Evolutionary conservation across 2,888 invertebrate species (phyloP).

Genomic region (Tenthredo mesomela): DNA sequence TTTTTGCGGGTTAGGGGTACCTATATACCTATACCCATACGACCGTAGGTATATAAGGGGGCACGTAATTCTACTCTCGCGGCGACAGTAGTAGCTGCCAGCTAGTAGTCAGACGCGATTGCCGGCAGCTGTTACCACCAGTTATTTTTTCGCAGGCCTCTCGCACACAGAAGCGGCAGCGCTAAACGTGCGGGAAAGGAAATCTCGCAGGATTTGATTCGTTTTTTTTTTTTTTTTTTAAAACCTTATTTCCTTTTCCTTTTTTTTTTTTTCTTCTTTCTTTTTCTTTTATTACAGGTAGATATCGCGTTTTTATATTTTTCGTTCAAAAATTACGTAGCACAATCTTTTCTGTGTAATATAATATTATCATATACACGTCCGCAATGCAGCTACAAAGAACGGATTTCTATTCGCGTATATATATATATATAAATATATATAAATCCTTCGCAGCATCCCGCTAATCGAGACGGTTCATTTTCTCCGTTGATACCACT

Average conservation of each 20-base stretch:
- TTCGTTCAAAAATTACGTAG: background rate
- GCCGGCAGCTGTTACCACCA: conserved; percentile 67
- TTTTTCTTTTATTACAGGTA: background rate
- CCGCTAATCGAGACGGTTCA: conserved; percentile 19
- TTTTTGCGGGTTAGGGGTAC: too few species aligned
- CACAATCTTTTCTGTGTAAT: too few species aligned
- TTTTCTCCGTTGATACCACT: conserved; percentile 34
- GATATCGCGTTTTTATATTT: background rate
- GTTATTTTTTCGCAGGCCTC: conserved; percentile 62
- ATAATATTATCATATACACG: too few species aligned
- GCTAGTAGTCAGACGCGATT: conserved; percentile 59
- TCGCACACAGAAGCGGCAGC: too few species aligned
- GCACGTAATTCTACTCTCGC: conserved; percentile 36
- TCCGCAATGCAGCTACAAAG: background rate
- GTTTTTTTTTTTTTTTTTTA: background rate
- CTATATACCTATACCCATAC: background rate
- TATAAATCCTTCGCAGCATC: background rate
- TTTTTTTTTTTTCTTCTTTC: background rate
- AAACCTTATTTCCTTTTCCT: too few species aligned
- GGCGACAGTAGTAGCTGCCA: conserved; percentile 23
- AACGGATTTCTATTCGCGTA: background rate
- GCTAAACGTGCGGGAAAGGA: too few species aligned
- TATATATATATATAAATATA: too few species aligned
- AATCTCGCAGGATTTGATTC: background rate
- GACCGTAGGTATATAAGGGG: conserved; percentile 9